A percentile compares a stretch with the other conserved stretches of the same genome.
phyloP scores from a whole-genome alignment of 1,140 invertebrate genomes.

The Drosophila novamexicana region DNA sequence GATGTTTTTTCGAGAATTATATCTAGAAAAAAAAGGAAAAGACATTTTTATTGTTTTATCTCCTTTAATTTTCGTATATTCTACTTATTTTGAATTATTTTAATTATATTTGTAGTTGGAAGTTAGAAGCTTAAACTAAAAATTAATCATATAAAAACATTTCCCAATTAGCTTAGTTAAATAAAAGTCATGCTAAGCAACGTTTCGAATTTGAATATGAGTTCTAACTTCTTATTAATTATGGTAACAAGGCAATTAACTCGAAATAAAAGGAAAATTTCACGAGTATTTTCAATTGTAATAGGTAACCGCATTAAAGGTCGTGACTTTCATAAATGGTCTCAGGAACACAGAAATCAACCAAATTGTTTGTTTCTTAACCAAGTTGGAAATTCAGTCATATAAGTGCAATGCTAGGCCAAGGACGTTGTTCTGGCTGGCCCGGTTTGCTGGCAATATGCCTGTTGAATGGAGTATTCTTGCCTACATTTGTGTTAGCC shows the following conservation, averaged over 20 bases:
- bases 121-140: no score
- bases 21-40: no score
- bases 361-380: neutral
- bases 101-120: no score
- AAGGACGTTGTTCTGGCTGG: neutral
- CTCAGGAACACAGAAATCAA: neutral
- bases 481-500: neutral
- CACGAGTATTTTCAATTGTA: neutral
- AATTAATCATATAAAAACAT: no score
- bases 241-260: constrained; percentile 2
- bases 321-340: constrained; percentile 4
- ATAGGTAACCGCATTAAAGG: neutral
- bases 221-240: neutral
- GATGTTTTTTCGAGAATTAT: no score
- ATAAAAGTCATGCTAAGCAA: neutral
- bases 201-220: neutral
- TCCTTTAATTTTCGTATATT: no score
- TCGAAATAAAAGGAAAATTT: neutral
- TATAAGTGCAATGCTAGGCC: constrained; percentile 9
- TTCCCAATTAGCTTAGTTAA: no score
- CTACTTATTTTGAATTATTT: no score
- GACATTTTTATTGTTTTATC: no score
- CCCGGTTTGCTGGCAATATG: neutral
- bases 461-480: constrained; percentile 2
- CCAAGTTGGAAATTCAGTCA: constrained; percentile 2